These are phyloP conservation scores for Sylvia atricapilla DNA, from an alignment of 2,113 vertebrate species.

Conservation along the genomic window DNA sequence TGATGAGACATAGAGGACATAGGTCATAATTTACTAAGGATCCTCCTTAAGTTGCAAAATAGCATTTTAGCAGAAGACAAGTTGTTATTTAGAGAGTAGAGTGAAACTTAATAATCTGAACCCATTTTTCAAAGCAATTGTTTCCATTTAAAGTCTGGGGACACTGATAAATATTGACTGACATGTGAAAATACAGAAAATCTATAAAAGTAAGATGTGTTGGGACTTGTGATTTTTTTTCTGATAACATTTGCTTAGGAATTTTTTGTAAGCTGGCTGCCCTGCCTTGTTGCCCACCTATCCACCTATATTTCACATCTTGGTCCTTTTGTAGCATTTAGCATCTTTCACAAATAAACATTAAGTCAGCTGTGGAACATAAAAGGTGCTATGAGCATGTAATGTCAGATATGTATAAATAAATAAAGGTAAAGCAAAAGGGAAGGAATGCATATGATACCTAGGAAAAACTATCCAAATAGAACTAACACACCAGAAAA, in stretches of 20 bases:
- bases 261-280: neutral
- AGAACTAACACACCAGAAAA: neutral
- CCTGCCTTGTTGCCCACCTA: neutral
- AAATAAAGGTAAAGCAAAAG: neutral
- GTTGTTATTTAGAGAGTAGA: neutral
- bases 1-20: neutral
- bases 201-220: neutral
- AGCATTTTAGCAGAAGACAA: neutral
- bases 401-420: neutral
- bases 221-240: neutral
- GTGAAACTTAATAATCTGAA: neutral
- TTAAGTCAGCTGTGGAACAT: neutral
- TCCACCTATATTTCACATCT: neutral
- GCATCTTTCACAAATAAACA: neutral
- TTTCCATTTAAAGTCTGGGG: neutral
- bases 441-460: neutral
- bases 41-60: neutral
- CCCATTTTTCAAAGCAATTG: neutral
- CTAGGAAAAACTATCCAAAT: neutral
- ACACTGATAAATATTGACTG: neutral
- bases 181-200: neutral
- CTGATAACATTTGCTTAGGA: neutral
- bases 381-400: neutral
- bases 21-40: neutral
- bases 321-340: neutral